phyloP scores from a whole-genome alignment of 2,113 vertebrate genomes.

The Microcebus tavaratra region DNA sequence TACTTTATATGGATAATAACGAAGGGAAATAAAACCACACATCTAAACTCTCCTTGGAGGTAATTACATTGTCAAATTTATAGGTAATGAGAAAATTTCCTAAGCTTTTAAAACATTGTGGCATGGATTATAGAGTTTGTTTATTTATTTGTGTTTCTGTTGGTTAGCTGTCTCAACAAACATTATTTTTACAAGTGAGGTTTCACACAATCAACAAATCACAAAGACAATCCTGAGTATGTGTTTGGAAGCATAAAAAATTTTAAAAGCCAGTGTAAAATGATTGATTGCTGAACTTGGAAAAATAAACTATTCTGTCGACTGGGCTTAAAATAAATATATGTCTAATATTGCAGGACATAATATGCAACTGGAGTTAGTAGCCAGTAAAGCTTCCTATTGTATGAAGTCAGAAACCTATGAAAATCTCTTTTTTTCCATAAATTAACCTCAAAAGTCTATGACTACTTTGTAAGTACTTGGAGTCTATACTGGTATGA shows the following conservation, averaged over 20 bases:
- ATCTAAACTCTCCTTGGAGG: constrained; percentile 21
- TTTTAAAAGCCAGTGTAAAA: constrained; percentile 23
- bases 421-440: background rate
- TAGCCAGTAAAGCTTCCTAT: background rate
- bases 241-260: constrained; percentile 30
- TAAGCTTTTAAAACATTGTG: background rate
- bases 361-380: background rate
- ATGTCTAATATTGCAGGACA: background rate
- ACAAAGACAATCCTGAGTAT: constrained; percentile 35
- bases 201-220: constrained; percentile 62
- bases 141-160: constrained; percentile 36
- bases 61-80: constrained; percentile 25
- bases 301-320: constrained; percentile 50
- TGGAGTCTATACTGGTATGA: background rate
- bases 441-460: background rate
- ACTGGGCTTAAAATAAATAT: background rate
- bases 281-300: background rate
- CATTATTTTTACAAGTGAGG: constrained; percentile 24
- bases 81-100: constrained; percentile 47
- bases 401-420: background rate
- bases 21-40: constrained; percentile 3
- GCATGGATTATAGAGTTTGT: background rate
- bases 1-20: constrained; percentile 24
- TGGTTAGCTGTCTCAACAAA: constrained; percentile 31
- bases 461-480: background rate